phyloP scores from a whole-genome alignment of 2,113 vertebrate genomes.

The Oreochromis aureus region DNA sequence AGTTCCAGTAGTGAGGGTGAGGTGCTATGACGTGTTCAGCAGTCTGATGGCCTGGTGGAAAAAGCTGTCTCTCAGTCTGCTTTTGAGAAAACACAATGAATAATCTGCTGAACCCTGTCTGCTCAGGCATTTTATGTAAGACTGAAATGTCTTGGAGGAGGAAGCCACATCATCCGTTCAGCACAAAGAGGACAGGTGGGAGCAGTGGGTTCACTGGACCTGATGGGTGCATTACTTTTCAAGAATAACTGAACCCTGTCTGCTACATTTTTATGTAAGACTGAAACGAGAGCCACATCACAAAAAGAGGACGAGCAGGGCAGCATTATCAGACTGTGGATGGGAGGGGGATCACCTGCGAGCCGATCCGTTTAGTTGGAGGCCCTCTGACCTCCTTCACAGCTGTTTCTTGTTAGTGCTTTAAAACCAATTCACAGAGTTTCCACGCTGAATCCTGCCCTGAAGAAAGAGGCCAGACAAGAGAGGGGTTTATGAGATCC shows the following conservation, averaged over 20 bases:
- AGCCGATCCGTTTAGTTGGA: constrained; percentile 22
- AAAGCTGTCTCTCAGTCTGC: too few relatives aligned
- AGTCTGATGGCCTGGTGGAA: too few relatives aligned
- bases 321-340: background rate
- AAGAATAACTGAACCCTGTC: background rate
- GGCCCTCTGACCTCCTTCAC: constrained; percentile 38
- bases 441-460: constrained; percentile 62
- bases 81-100: background rate
- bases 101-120: background rate
- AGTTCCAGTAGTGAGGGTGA: too few relatives aligned
- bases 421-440: constrained; percentile 71
- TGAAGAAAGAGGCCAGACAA: constrained; percentile 43
- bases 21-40: too few relatives aligned
- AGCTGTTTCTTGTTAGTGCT: constrained; percentile 75
- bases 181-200: too few relatives aligned
- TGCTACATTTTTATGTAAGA: background rate
- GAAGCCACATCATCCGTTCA: too few relatives aligned
- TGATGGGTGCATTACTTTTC: too few relatives aligned
- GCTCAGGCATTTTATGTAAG: background rate
- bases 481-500: constrained; percentile 36
- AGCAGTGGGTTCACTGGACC: too few relatives aligned
- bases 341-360: background rate
- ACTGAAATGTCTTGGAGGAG: background rate
- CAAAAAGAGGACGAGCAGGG: background rate
- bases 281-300: background rate